These are phyloP conservation scores for Cosmia trapezina DNA, from an alignment of 2,888 invertebrate species.

Conservation along the genomic window DNA sequence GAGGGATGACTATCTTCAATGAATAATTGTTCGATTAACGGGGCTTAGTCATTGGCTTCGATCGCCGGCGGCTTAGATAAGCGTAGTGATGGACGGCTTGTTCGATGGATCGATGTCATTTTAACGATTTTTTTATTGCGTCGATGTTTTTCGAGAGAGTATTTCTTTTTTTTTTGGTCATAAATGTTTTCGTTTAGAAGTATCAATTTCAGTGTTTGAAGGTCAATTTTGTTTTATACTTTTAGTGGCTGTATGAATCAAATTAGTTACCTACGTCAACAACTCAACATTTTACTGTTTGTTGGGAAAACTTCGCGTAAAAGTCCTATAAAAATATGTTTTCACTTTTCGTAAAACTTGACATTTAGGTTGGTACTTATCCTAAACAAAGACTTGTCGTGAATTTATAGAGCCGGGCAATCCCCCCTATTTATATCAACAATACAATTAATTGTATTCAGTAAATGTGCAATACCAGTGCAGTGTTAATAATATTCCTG, in stretches of 20 bases:
- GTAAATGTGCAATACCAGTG: slow-evolving; percentile 30
- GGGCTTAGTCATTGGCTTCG: slow-evolving; percentile 84
- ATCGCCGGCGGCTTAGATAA: slow-evolving; percentile 79
- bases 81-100: slow-evolving; percentile 65
- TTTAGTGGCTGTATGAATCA: not conserved
- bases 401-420: not conserved
- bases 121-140: slow-evolving; percentile 23
- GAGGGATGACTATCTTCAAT: slow-evolving; percentile 78
- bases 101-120: slow-evolving; percentile 45
- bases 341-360: not conserved
- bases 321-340: not conserved
- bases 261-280: not conserved
- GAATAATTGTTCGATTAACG: slow-evolving; percentile 89
- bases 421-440: slow-evolving; percentile 7
- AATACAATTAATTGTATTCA: slow-evolving; percentile 21
- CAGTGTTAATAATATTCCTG: slow-evolving; percentile 23
- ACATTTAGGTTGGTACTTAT: not conserved
- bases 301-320: not conserved
- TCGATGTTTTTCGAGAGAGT: not conserved
- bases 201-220: not conserved
- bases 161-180: not conserved
- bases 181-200: not conserved
- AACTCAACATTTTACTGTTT: not conserved
- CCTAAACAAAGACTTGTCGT: not conserved
- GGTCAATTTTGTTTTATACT: not conserved